A percentile compares a stretch with the other conserved stretches of the same genome.
Conservation (phyloP, 2,797 vertebrate genomes). For the Anisognathus igniventris region DNA sequence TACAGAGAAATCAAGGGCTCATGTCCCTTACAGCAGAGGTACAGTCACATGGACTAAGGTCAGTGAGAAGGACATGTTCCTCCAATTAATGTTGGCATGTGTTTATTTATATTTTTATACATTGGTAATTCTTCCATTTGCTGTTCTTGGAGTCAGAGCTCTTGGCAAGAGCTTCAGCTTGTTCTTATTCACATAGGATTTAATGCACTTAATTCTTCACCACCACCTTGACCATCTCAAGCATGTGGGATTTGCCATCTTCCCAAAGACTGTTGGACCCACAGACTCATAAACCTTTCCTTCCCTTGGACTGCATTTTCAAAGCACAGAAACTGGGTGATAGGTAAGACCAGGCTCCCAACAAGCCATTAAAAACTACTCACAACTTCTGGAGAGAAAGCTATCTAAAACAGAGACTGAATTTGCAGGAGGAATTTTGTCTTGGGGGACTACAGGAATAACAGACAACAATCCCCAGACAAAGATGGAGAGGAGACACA, state of each 20-base stretch:
- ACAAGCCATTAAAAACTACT: not conserved
- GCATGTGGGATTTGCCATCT: not conserved
- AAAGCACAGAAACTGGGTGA: not conserved
- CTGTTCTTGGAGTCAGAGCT: not conserved
- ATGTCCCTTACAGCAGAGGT: not conserved
- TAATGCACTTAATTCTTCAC: not conserved
- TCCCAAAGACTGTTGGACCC: not conserved
- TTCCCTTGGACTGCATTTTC: not conserved
- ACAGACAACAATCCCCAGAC: not conserved
- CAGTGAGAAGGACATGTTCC: constrained; percentile 34
- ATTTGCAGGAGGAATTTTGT: not conserved
- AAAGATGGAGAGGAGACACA: not conserved
- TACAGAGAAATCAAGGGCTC: not conserved
- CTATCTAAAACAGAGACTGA: not conserved
- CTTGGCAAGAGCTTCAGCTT: not conserved
- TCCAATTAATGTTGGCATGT: constrained; percentile 40
- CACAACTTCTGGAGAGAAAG: not conserved
- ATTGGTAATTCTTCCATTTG: constrained; percentile 12
- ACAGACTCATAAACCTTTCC: not conserved
- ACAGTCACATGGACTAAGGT: not conserved
- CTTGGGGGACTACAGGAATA: not conserved
- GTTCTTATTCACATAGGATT: not conserved
- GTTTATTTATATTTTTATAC: constrained; percentile 47
- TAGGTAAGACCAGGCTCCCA: not conserved
- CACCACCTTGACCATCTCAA: not conserved